Conservation (phyloP, 2,797 vertebrate species). For the Aythya fuligula region DNA sequence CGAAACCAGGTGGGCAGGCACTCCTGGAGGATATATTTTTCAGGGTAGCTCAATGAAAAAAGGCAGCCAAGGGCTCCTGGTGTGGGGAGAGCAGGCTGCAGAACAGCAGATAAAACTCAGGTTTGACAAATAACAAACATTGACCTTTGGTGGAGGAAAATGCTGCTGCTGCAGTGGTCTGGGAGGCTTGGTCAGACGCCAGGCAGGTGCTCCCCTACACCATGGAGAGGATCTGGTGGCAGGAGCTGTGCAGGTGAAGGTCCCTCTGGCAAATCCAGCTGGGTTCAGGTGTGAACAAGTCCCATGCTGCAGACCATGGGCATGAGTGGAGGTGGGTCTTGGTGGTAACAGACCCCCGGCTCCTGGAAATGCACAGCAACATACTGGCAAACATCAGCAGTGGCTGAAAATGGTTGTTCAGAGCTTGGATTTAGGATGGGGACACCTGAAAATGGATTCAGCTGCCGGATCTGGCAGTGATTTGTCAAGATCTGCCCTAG, state of each 20-base stretch:
- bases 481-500: neutral
- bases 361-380: neutral
- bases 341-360: too few species aligned
- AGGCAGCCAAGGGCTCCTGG: neutral
- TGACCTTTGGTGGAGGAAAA: too few species aligned
- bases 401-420: neutral
- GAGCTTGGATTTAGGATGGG: neutral
- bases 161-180: too few species aligned
- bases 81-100: neutral
- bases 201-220: too few species aligned
- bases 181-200: too few species aligned
- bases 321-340: too few species aligned
- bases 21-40: neutral
- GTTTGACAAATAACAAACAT: too few species aligned
- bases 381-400: neutral
- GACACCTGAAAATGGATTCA: neutral
- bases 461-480: neutral
- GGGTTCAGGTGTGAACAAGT: too few species aligned
- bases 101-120: neutral
- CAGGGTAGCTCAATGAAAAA: neutral
- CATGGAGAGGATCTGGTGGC: neutral
- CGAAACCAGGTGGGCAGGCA: neutral
- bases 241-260: too few species aligned
- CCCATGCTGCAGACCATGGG: too few species aligned
- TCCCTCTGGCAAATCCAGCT: too few species aligned